A percentile compares a stretch with the other conserved stretches of the same genome.
These are phyloP conservation scores for Saccopteryx leptura DNA, from an alignment of 2,113 vertebrate genomes.

Conservation along the genomic window DNA sequence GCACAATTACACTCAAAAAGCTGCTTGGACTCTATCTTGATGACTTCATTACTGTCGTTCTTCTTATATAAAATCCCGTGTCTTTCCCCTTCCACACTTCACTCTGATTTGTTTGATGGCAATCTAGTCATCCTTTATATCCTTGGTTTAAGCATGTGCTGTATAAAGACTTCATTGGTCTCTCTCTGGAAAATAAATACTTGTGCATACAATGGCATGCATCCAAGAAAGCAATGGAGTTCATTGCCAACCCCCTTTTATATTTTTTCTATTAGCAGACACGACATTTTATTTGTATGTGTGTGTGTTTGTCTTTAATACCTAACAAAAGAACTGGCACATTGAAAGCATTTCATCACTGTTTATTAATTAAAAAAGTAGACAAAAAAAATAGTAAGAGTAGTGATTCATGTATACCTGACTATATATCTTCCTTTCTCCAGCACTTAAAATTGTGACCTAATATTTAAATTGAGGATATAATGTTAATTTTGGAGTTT, in stretches of 20 bases:
- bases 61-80: background rate
- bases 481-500: background rate
- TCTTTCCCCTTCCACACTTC: background rate
- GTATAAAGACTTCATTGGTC: background rate
- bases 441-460: background rate
- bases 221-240: background rate
- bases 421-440: background rate
- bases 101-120: background rate
- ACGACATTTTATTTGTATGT: background rate
- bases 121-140: background rate
- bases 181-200: background rate
- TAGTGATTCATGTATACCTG: background rate
- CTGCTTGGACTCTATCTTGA: accelerated
- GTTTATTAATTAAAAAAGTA: background rate
- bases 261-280: background rate
- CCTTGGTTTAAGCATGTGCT: background rate
- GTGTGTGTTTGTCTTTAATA: background rate
- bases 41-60: accelerated
- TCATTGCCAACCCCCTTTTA: accelerated
- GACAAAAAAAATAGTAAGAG: background rate
- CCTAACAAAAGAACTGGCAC: background rate
- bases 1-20: background rate
- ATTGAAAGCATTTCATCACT: background rate
- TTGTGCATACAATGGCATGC: background rate
- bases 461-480: background rate